These are phyloP conservation scores for Myopa testacea DNA, from an alignment of 2,888 invertebrate species.

Conservation along the genomic window DNA sequence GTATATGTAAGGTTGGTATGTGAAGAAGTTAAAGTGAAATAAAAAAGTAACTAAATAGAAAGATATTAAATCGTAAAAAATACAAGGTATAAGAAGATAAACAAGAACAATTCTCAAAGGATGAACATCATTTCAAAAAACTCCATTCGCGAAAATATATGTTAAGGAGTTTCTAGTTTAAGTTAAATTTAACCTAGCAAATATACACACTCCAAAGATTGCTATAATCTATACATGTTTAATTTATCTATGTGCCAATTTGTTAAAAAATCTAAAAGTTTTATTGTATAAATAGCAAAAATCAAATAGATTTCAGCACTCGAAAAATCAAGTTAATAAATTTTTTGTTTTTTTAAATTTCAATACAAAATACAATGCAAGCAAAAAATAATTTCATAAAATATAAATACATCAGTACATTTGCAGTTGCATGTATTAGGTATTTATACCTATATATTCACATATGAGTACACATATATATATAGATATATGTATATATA, in stretches of 20 bases:
- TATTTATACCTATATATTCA: too few species aligned
- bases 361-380: too few species aligned
- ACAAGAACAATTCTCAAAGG: neutral
- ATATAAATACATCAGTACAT: too few species aligned
- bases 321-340: neutral
- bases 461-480: too few species aligned
- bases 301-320: slow-evolving; percentile 3
- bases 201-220: slow-evolving; percentile 3
- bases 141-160: neutral
- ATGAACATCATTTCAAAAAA: neutral
- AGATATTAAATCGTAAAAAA: neutral
- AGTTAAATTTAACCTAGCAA: slow-evolving; percentile 13
- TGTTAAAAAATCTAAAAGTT: neutral
- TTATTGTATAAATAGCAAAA: neutral
- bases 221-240: neutral
- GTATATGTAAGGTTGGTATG: neutral
- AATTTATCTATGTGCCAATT: neutral
- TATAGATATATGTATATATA: too few species aligned
- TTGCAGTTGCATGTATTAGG: too few species aligned
- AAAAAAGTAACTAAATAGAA: neutral
- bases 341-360: too few species aligned
- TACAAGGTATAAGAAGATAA: neutral
- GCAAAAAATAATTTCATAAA: too few species aligned
- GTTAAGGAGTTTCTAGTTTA: neutral
- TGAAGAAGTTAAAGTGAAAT: neutral